phyloP scores from a whole-genome alignment of 2,888 invertebrate genomes.

The Drosophila atripex region DNA sequence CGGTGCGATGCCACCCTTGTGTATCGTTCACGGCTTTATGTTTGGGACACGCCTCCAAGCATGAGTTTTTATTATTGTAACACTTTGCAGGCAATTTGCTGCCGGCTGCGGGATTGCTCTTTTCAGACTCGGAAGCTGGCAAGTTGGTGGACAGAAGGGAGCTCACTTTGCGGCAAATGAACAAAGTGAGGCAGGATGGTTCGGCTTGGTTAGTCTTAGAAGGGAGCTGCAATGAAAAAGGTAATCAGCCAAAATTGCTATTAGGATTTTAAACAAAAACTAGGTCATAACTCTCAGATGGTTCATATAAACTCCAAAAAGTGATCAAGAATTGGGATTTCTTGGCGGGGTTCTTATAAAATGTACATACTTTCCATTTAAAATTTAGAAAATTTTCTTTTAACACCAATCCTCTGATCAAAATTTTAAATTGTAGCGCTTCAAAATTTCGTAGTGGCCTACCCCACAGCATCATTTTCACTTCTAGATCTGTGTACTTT shows the following conservation, averaged over 20 bases:
- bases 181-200: slow-evolving; percentile 52
- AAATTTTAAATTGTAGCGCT: neutral
- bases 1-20: slow-evolving; percentile 33
- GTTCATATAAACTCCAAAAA: no score
- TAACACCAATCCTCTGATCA: neutral
- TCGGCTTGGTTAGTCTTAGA: slow-evolving; percentile 13
- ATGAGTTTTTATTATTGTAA: slow-evolving; percentile 77
- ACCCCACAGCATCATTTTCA: slow-evolving; percentile 10
- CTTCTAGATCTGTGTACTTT: slow-evolving; percentile 18
- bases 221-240: slow-evolving; percentile 3
- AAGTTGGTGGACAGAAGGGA: slow-evolving; percentile 12
- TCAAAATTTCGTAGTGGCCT: slow-evolving; percentile 12
- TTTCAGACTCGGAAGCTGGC: slow-evolving; percentile 36
- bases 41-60: slow-evolving; percentile 81
- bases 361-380: neutral
- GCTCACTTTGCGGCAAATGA: slow-evolving; percentile 59
- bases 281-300: no score
- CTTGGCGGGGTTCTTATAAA: neutral
- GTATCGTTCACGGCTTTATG: slow-evolving; percentile 73
- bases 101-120: slow-evolving; percentile 65
- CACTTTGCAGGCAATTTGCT: slow-evolving; percentile 76
- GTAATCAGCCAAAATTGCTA: neutral
- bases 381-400: neutral
- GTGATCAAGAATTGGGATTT: no score
- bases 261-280: neutral